Evolutionary conservation across 2,797 vertebrate species (phyloP).

Genomic region (Sebastes oblongus): DNA sequence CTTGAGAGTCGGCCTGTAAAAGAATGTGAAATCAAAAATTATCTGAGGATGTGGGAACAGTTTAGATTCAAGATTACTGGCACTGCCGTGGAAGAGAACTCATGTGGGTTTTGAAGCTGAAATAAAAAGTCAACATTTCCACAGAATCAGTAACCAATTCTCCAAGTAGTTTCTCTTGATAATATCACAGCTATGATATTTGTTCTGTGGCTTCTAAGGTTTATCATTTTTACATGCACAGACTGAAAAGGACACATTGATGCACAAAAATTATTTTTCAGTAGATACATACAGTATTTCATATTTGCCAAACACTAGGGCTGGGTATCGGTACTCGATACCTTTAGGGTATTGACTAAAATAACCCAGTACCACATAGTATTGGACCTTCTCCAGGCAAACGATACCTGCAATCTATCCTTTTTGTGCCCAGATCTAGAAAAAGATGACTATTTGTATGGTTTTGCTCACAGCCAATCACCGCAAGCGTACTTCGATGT

Average conservation of each 20-base stretch:
- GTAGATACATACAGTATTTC: not conserved
- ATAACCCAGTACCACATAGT: too few species aligned
- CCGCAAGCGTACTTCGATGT: too few species aligned
- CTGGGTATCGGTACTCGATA: not conserved
- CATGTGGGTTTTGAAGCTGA: constrained; percentile 1
- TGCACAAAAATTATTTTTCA: not conserved
- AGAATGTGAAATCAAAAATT: constrained; percentile 13
- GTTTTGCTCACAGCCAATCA: too few species aligned
- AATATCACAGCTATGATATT: not conserved
- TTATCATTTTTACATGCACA: not conserved
- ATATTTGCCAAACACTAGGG: not conserved
- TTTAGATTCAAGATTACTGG: constrained; percentile 10
- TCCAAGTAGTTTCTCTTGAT: not conserved
- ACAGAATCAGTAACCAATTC: constrained; percentile 7
- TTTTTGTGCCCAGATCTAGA: too few species aligned
- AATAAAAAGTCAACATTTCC: constrained; percentile 10
- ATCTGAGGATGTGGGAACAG: constrained; percentile 7
- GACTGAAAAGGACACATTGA: not conserved
- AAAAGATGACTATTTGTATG: too few species aligned
- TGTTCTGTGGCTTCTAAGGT: not conserved
- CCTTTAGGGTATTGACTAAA: not conserved
- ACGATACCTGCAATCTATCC: too few species aligned
- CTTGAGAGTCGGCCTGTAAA: not conserved
- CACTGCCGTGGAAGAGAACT: constrained; percentile 10
- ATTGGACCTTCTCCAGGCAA: too few species aligned